Evolutionary conservation across 2,888 invertebrate genomes (phyloP).

Genomic region (Ophion slaviceki): DNA sequence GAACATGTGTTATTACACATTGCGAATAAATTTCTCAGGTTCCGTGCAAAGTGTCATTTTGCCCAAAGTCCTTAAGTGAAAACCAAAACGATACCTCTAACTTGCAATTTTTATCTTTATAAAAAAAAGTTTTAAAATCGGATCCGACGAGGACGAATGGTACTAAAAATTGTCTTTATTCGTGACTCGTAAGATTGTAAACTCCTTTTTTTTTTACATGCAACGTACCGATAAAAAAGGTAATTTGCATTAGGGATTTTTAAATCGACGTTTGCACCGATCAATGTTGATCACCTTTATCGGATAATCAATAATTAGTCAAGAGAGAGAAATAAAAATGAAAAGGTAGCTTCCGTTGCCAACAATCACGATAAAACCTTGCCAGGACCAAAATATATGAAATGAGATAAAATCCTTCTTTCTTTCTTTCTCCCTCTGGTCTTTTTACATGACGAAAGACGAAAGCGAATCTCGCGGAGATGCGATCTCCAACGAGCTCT

Average conservation of each 20-base stretch:
- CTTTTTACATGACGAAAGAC: conserved; percentile 26
- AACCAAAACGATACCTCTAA: too few species aligned
- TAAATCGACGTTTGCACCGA: too few species aligned
- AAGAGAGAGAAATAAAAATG: not conserved
- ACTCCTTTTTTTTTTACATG: too few species aligned
- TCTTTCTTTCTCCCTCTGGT: conserved; percentile 28
- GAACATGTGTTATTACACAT: not conserved
- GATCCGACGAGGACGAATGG: not conserved
- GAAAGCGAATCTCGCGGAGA: conserved; percentile 53
- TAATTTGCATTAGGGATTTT: too few species aligned
- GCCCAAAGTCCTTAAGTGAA: too few species aligned
- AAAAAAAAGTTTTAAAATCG: not conserved
- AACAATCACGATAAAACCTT: conserved; percentile 55
- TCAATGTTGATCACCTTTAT: not conserved
- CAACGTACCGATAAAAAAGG: too few species aligned
- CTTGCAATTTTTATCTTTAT: too few species aligned
- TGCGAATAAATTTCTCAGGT: conserved; percentile 11
- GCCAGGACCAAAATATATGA: conserved; percentile 58
- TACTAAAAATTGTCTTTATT: too few species aligned
- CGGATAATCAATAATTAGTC: not conserved
- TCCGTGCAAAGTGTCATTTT: too few species aligned
- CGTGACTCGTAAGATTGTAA: too few species aligned
- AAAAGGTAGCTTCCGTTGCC: not conserved
- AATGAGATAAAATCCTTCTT: conserved; percentile 16
- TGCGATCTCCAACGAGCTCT: conserved; percentile 61